These are phyloP conservation scores for Peromyscus melanophrys DNA, from an alignment of 2,797 vertebrate genomes.

Conservation along the genomic window DNA sequence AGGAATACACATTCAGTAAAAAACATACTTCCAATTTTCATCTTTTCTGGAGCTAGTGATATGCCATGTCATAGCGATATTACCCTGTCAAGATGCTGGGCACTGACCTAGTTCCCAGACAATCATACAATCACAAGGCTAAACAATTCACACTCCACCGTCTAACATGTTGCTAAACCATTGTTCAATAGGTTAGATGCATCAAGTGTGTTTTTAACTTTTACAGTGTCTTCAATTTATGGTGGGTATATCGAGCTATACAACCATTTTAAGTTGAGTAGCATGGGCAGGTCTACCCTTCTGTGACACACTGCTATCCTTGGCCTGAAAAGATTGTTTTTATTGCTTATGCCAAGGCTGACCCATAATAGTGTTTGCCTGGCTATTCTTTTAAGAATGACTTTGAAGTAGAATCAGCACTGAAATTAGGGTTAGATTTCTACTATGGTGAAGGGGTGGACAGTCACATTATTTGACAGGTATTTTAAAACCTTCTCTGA, in stretches of 20 bases:
- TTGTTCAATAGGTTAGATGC: not conserved
- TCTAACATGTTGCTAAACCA: not conserved
- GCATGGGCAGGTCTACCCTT: not conserved
- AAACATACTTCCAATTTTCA: not conserved
- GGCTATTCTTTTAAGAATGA: not conserved
- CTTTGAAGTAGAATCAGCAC: conserved; percentile 35
- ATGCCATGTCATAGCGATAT: not conserved
- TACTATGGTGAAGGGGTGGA: not conserved
- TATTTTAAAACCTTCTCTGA: conserved; percentile 55
- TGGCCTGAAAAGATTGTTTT: conserved; percentile 45
- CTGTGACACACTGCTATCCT: conserved; percentile 34
- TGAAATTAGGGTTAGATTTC: conserved; percentile 32
- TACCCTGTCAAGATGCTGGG: not conserved
- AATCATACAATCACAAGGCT: not conserved
- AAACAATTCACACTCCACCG: not conserved
- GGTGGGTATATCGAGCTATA: not conserved
- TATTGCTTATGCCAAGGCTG: conserved; percentile 10
- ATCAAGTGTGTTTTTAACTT: not conserved
- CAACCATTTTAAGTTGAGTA: not conserved
- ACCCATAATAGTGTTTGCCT: conserved; percentile 3
- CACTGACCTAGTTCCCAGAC: not conserved
- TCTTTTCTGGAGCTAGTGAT: not conserved
- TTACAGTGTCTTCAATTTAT: not conserved
- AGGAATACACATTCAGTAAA: not conserved
- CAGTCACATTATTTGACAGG: not conserved